Base-by-base conservation (phyloP, 2,113 vertebrate species). In the Calypte anna region DNA sequence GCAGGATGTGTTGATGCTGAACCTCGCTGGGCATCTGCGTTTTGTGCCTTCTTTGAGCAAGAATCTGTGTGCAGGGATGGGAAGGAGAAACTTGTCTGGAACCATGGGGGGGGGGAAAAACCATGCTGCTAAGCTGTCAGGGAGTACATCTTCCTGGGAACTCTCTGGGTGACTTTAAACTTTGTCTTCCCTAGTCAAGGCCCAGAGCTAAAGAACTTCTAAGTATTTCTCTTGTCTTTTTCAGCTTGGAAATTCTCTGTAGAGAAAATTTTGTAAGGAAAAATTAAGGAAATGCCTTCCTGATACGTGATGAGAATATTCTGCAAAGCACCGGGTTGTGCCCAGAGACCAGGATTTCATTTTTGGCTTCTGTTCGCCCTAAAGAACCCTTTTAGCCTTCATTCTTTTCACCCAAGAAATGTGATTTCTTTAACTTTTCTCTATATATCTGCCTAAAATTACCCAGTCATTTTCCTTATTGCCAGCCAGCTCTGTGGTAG, bases 391-490 rank as follows among this genome's bases (percentile, higher is more conserved):
- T 86, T 93, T 64, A 23, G 43, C 50, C 25, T 82, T 90, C 31
- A 50, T 51, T 74, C 50, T 88, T 90, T 86, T 64, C 55, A 46
- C 5, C n/a, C 6, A 73, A 58, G 40, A 74, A 90, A 80, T 61
- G 1, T 51, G 2, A 43, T 83, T 93, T 94, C 91, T n/a, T 28
- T 90, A 91, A 90, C 50, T 88, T 87, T 85, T 84, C 44, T 79
- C 9, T 64, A 51, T 90, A 44, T 50, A 12, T 93, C n/a, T 90
- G 24, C 44, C 58, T 95, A 79, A 91, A 96, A 93, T 93, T 73
- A 95, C 46, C 55, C 20, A 43, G 22, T 17, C 0, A 0, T 44
- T 90, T 91, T 67, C 38, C 55, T 92, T 96, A 72, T 79, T 75
- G 69, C 48, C 70, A 40, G 33, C 28, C 31, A 79, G 33, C 59